Base-by-base conservation (phyloP, 1,140 invertebrate species). In the Solen grandis region DNA sequence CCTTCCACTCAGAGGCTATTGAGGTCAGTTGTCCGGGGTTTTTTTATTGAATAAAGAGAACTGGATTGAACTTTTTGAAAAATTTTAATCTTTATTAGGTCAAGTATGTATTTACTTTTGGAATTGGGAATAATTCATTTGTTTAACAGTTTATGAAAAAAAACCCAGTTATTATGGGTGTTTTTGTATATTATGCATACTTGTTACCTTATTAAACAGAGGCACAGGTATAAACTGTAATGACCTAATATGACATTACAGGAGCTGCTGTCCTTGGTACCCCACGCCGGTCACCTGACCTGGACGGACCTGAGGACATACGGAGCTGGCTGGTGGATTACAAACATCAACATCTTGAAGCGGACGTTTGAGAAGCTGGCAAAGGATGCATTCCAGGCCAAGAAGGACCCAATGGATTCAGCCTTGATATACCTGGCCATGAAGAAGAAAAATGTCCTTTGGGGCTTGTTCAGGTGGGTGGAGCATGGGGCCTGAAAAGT, bases 1-100 rank as follows among this genome's bases (percentile, higher is more conserved):
- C 98, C 0, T 99, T 98, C 92, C 99, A 99, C 93, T 99, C 98
- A 0, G 99, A 99, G 92, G 97, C 97, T 35, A 97, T 99, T 92
- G 98, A 99, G 88, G 99, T 92, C 66, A 78, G 60, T 38, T 16
- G n/a, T n/a, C n/a, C 19, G 2, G 59, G 4, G 22, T 16, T 22
- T 63, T n/a, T n/a, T n/a, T n/a, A n/a, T n/a, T n/a, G n/a, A n/a
- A n/a, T n/a, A n/a, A n/a, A n/a, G n/a, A n/a, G n/a, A n/a, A n/a
- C n/a, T n/a, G n/a, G n/a, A n/a, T n/a, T n/a, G n/a, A n/a, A n/a
- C n/a, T n/a, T n/a, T n/a, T n/a, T n/a, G n/a, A n/a, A n/a, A n/a
- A n/a, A n/a, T n/a, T n/a, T n/a, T n/a, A n/a, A n/a, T n/a, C n/a
- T n/a, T n/a, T n/a, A n/a, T n/a, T n/a, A n/a, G n/a, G n/a, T n/a